A percentile compares a stretch with the other conserved stretches of the same genome.
These are phyloP conservation scores for Lagria hirta DNA, from an alignment of 2,888 invertebrate species.

Conservation along the genomic window DNA sequence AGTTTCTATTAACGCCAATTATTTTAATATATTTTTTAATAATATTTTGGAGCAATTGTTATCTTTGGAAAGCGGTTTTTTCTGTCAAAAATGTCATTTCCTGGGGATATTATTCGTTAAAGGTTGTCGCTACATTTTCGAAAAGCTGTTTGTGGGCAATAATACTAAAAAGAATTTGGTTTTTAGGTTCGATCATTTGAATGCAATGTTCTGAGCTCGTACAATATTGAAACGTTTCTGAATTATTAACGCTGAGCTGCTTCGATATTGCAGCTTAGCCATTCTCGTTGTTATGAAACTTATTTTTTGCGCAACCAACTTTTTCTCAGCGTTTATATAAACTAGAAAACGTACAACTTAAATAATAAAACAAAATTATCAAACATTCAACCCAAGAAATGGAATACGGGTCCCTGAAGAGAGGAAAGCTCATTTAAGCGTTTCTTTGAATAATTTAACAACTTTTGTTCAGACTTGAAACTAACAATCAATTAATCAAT, in stretches of 20 bases:
- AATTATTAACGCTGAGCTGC: slow-evolving; percentile 17
- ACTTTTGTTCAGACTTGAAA: too few species aligned
- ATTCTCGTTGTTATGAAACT: slow-evolving; percentile 19
- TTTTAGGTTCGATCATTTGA: slow-evolving; percentile 4
- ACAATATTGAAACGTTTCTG: slow-evolving; percentile 5
- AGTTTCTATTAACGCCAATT: too few species aligned
- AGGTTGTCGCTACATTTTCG: too few species aligned
- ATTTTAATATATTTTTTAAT: too few species aligned
- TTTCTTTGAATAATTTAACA: too few species aligned
- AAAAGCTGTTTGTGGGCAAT: too few species aligned
- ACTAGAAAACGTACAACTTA: slow-evolving; percentile 26
- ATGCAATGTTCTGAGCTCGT: slow-evolving; percentile 8
- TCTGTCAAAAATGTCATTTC: too few species aligned
- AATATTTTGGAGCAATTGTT: too few species aligned
- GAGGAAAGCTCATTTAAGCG: slow-evolving; percentile 26
- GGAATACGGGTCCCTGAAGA: slow-evolving; percentile 33
- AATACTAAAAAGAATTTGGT: slow-evolving; percentile 4
- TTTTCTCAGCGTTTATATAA: slow-evolving; percentile 21
- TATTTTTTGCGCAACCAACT: slow-evolving; percentile 19
- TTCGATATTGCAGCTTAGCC: slow-evolving; percentile 18
- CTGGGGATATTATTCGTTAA: too few species aligned
- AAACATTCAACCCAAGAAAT: slow-evolving; percentile 32
- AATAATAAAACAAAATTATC: slow-evolving; percentile 31
- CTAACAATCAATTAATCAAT: too few species aligned
- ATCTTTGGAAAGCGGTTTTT: too few species aligned